Conservation (phyloP, 1,140 invertebrate genomes). For the Liolophura sinensis region DNA sequence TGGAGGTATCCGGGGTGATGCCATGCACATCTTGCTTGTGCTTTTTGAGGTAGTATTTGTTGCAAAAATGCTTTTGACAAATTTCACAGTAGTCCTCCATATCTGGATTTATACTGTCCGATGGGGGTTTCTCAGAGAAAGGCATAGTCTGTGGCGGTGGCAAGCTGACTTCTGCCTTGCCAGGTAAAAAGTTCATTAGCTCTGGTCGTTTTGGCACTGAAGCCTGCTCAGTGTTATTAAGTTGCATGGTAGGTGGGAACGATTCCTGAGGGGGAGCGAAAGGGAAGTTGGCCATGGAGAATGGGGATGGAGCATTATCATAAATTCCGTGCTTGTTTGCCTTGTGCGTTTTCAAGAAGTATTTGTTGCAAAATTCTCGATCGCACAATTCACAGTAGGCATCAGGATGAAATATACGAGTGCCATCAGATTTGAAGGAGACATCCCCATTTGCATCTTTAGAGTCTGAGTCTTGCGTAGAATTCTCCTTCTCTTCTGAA, state of each 20-base stretch:
- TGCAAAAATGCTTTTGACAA: conserved; percentile 60
- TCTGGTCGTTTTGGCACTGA: conserved; percentile 24
- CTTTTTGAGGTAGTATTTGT: conserved; percentile 65
- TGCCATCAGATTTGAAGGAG: conserved; percentile 13
- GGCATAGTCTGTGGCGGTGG: too few species aligned
- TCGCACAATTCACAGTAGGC: conserved; percentile 78
- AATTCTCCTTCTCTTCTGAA: conserved; percentile 13
- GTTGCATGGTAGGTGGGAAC: conserved; percentile 4
- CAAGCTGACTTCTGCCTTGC: too few species aligned
- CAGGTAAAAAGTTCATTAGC: conserved; percentile 15
- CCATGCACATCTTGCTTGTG: conserved; percentile 70
- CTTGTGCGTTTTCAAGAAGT: conserved; percentile 91
- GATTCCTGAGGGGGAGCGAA: conserved; percentile 14
- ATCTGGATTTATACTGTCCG: conserved; percentile 24
- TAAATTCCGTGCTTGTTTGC: conserved; percentile 97
- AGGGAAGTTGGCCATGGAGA: conserved; percentile 23
- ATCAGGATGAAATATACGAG: conserved; percentile 67
- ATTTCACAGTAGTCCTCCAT: conserved; percentile 59
- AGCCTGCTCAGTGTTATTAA: too few species aligned
- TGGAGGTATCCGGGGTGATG: conserved; percentile 43
- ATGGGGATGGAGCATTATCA: conserved; percentile 45
- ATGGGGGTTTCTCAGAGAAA: too few species aligned
- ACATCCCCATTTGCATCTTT: conserved; percentile 20
- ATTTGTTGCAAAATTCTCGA: conserved; percentile 64
- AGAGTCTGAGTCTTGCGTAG: conserved; percentile 15